These are phyloP conservation scores for Drosophila birchii DNA, from an alignment of 2,888 invertebrate genomes.

Conservation along the genomic window DNA sequence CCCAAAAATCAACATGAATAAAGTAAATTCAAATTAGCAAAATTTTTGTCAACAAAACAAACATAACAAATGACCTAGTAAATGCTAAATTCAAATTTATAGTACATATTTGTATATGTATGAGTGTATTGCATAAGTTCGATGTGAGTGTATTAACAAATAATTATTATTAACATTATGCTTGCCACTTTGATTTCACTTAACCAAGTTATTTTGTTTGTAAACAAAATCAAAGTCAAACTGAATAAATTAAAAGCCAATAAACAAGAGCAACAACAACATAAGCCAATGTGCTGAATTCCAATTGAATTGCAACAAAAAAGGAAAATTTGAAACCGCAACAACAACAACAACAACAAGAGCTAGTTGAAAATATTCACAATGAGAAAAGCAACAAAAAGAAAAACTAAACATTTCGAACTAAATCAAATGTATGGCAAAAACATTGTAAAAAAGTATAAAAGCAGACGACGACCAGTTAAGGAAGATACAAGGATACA, in stretches of 20 bases:
- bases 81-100: conserved; percentile 78
- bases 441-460: conserved; percentile 65
- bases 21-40: conserved; percentile 68
- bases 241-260: conserved; percentile 59
- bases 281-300: conserved; percentile 56
- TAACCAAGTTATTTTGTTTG: conserved; percentile 40
- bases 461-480: conserved; percentile 32
- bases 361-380: conserved; percentile 28
- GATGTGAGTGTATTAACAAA: conserved; percentile 45
- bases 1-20: conserved; percentile 34
- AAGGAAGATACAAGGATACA: conserved; percentile 10
- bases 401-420: conserved; percentile 27
- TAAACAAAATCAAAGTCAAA: conserved; percentile 22
- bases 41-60: conserved; percentile 69
- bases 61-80: conserved; percentile 60
- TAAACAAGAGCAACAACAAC: conserved; percentile 30
- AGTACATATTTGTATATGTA: conserved; percentile 70
- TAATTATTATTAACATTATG: conserved; percentile 55
- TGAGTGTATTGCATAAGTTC: conserved; percentile 50
- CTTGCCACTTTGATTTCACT: conserved; percentile 36
- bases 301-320: conserved; percentile 53
- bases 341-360: conserved; percentile 12
- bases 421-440: conserved; percentile 42
- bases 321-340: conserved; percentile 13
- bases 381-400: not conserved